Percentiles rank a stretch among this genome's conserved stretches.
Evolutionary conservation across 2,797 vertebrate genomes (phyloP).

Genomic region (Stomatorhinus walkeri): DNA sequence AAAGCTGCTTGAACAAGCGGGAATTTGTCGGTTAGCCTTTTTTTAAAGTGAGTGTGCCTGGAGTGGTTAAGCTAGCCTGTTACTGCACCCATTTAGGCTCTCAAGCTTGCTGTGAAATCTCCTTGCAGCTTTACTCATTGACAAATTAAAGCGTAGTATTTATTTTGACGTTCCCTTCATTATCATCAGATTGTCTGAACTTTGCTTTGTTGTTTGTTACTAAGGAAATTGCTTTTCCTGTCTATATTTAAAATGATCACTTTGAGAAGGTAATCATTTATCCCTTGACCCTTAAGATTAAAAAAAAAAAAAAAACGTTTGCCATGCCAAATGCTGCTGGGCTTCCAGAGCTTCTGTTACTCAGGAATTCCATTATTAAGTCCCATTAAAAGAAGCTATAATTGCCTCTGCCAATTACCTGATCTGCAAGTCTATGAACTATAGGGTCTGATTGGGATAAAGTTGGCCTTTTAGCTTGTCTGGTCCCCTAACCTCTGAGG

Average conservation of each 20-base stretch:
- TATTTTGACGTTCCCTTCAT: neutral
- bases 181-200: neutral
- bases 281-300: neutral
- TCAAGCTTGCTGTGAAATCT: neutral
- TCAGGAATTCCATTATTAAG: neutral
- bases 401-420: neutral
- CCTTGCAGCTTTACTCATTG: neutral
- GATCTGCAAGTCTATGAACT: neutral
- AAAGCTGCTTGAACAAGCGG: neutral
- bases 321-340: neutral
- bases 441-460: neutral
- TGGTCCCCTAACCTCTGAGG: neutral
- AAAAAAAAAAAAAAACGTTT: neutral
- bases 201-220: neutral
- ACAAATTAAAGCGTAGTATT: neutral
- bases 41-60: neutral
- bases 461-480: neutral
- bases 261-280: neutral
- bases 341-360: neutral
- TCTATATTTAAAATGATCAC: neutral
- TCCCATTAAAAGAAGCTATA: neutral
- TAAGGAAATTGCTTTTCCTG: neutral
- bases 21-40: neutral
- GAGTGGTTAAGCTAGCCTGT: neutral
- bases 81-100: neutral